Conservation (phyloP, 2,888 invertebrate species). For the Trichacis sp. region DNA sequence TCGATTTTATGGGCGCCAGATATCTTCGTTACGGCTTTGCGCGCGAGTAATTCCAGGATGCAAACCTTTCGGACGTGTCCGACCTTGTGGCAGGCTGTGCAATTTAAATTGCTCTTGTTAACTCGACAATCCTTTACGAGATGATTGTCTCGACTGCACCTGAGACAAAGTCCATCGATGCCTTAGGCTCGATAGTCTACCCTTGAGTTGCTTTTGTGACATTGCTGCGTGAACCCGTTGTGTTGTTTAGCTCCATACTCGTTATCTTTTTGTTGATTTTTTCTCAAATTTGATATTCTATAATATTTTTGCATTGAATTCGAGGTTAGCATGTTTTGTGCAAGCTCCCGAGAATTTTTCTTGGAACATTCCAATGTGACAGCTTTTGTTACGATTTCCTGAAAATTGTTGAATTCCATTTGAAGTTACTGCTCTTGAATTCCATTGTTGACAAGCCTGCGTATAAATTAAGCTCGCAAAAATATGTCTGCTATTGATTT, state of each 20-base stretch:
- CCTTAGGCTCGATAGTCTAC: slow-evolving; percentile 11
- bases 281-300: slow-evolving; percentile 3
- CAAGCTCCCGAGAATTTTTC: slow-evolving; percentile 15
- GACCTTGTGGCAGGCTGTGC: slow-evolving; percentile 7
- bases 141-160: slow-evolving; percentile 23
- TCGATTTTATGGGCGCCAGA: not conserved
- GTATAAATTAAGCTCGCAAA: no score
- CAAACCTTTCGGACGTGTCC: slow-evolving; percentile 21
- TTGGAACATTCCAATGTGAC: slow-evolving; percentile 16
- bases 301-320: slow-evolving; percentile 6
- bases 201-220: slow-evolving; percentile 1
- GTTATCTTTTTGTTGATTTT: no score
- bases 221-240: no score
- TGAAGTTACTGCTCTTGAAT: no score
- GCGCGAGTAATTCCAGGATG: slow-evolving; percentile 6
- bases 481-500: no score
- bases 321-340: no score
- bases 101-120: no score
- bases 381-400: slow-evolving; percentile 11
- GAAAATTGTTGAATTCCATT: not conserved
- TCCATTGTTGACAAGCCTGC: no score
- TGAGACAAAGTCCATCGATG: slow-evolving; percentile 15
- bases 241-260: not conserved
- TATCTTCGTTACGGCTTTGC: slow-evolving; percentile 5
- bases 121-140: no score